phyloP scores from a whole-genome alignment of 2,797 vertebrate genomes.

The Podargus strigoides region DNA sequence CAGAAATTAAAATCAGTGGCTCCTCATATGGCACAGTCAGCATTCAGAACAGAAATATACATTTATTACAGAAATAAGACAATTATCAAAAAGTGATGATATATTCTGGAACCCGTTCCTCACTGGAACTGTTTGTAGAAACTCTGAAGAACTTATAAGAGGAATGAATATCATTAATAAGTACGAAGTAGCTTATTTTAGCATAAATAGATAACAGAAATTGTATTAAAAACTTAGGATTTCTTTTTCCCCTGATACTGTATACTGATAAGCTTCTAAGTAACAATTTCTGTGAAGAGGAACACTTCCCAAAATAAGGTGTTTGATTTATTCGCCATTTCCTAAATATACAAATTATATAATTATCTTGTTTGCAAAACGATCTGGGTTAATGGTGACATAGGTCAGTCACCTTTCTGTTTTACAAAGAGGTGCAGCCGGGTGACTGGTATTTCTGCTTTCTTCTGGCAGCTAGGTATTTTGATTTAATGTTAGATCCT shows the following conservation, averaged over 20 bases:
- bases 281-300: not conserved
- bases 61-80: not conserved
- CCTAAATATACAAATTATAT: not conserved
- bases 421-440: not conserved
- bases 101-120: not conserved
- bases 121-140: not conserved
- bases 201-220: not conserved
- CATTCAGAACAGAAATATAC: not conserved
- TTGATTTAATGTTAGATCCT: not conserved
- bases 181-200: not conserved
- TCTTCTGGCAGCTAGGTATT: not conserved
- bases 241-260: fast-evolving
- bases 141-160: not conserved
- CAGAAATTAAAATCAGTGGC: not conserved
- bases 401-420: not conserved
- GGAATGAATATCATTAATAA: not conserved
- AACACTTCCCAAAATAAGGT: not conserved
- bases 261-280: not conserved
- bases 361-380: not conserved
- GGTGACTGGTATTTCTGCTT: not conserved
- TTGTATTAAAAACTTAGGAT: not conserved
- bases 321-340: not conserved
- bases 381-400: not conserved
- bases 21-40: not conserved
- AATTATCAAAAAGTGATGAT: not conserved